Conservation (phyloP, 2,113 vertebrate species). For the Ovis aries region DNA sequence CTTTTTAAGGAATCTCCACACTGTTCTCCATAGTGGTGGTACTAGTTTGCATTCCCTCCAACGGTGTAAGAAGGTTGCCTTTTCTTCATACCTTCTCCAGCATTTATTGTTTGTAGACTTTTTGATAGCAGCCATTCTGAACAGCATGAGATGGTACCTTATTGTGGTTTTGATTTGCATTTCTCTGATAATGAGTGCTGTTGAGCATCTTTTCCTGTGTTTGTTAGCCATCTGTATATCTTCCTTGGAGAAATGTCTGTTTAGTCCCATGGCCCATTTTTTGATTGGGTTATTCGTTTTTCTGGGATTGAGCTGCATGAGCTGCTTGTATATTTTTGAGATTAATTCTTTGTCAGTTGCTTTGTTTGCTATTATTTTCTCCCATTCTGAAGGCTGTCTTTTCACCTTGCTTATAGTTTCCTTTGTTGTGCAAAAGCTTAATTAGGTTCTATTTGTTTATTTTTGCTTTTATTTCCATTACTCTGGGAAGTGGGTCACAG, state of each 20-base stretch:
- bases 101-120: not conserved
- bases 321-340: not conserved
- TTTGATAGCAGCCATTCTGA: not conserved
- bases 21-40: not conserved
- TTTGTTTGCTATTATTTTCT: not conserved
- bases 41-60: not conserved
- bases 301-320: not conserved
- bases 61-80: not conserved
- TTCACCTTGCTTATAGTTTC: not conserved
- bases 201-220: not conserved
- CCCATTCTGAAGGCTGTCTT: not conserved
- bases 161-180: not conserved
- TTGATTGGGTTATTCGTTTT: not conserved
- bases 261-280: not conserved
- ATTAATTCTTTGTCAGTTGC: not conserved
- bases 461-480: not conserved
- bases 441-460: not conserved
- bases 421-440: not conserved
- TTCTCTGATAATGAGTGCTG: not conserved
- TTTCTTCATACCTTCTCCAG: not conserved
- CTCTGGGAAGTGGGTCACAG: not conserved
- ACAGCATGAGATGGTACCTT: fast-evolving
- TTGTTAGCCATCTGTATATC: not conserved
- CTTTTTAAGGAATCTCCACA: not conserved
- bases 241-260: not conserved